Percentiles rank a stretch among this genome's conserved stretches.
These are phyloP conservation scores for Platysteira castanea DNA, from an alignment of 2,113 vertebrate species.

Conservation along the genomic window DNA sequence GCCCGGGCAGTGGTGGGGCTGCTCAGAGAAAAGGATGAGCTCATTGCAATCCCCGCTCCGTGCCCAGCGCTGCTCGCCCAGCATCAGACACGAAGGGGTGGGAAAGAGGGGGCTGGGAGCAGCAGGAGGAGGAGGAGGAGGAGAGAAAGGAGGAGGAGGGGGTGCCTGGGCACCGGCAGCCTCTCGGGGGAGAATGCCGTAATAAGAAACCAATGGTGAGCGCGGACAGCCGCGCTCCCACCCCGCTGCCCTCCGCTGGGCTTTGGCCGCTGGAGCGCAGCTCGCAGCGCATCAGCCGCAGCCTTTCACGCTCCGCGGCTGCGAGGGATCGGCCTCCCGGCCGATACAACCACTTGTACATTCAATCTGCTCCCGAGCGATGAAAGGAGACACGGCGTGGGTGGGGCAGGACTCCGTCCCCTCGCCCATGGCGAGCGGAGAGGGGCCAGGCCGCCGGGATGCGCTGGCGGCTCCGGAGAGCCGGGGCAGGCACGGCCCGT, in stretches of 20 bases:
- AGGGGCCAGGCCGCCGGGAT: neutral
- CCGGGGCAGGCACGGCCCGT: neutral
- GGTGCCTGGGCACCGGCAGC: conserved; percentile 73
- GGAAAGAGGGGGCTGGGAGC: conserved; percentile 68
- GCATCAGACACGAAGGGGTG: conserved; percentile 79
- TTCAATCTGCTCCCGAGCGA: neutral
- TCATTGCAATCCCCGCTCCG: conserved; percentile 76
- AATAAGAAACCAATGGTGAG: conserved; percentile 89
- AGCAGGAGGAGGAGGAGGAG: conserved; percentile 51
- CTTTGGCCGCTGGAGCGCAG: neutral
- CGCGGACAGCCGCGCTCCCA: conserved; percentile 70
- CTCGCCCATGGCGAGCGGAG: neutral
- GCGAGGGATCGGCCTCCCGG: neutral
- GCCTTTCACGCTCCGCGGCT: neutral
- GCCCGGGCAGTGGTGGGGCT: conserved; percentile 65
- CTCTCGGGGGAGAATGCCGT: conserved; percentile 89
- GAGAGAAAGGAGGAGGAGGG: conserved; percentile 19
- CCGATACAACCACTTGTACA: neutral
- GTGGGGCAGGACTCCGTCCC: neutral
- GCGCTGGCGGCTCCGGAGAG: neutral
- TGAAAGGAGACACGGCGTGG: neutral
- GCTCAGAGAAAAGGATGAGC: conserved; percentile 80
- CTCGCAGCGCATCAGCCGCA: neutral
- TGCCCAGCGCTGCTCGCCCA: conserved; percentile 68
- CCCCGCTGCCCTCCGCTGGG: conserved; percentile 40